Percentiles rank a stretch among this genome's conserved stretches.
phyloP scores from a whole-genome alignment of 2,797 vertebrate genomes.

The Enteromius anoplus region DNA sequence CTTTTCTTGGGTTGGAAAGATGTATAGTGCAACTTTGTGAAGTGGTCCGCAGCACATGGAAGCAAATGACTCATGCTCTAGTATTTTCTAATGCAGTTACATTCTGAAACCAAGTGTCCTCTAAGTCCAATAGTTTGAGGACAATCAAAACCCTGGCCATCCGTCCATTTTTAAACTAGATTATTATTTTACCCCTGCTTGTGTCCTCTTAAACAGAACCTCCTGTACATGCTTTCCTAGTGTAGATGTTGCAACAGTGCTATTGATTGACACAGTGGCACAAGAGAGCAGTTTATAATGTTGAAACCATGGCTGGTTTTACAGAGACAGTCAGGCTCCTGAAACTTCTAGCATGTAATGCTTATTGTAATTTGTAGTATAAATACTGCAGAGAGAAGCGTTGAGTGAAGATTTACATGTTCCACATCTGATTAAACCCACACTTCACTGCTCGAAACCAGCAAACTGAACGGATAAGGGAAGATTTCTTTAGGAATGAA shows the following conservation, averaged over 20 bases:
- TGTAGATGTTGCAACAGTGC: background rate
- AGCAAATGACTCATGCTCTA: background rate
- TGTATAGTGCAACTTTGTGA: background rate
- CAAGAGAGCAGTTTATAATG: background rate
- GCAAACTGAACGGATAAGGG: background rate
- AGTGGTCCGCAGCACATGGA: background rate
- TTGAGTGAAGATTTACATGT: background rate
- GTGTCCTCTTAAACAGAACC: background rate
- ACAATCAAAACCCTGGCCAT: background rate
- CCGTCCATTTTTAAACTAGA: background rate
- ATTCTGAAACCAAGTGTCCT: background rate
- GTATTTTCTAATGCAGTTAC: background rate
- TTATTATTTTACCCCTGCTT: background rate
- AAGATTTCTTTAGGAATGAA: background rate
- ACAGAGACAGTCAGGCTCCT: background rate
- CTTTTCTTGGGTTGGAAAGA: background rate
- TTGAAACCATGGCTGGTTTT: background rate
- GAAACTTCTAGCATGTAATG: background rate
- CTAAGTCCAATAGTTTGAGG: background rate
- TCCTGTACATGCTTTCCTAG: background rate
- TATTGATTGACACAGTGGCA: background rate
- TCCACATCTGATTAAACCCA: background rate
- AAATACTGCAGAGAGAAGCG: background rate
- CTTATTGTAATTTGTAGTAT: background rate
- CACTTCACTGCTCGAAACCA: background rate